A percentile compares a stretch with the other conserved stretches of the same genome.
These are phyloP conservation scores for Hippocampus comes DNA, from an alignment of 2,113 vertebrate genomes.

Conservation along the genomic window DNA sequence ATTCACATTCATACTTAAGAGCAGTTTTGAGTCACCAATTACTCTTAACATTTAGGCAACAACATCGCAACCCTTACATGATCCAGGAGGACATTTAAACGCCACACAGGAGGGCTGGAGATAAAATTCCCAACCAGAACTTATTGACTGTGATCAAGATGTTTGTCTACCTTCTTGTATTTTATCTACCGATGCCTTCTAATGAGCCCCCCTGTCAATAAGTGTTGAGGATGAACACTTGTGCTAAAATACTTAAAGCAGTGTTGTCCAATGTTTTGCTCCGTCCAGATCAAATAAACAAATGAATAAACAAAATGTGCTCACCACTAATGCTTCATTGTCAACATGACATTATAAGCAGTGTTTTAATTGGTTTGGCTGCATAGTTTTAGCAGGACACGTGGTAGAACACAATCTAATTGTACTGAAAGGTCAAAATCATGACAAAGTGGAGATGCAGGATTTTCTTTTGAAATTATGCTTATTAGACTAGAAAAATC, in stretches of 20 bases:
- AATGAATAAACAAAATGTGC: neutral
- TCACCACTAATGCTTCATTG: neutral
- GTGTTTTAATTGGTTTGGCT: neutral
- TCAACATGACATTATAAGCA: neutral
- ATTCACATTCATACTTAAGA: neutral
- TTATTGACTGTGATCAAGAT: too few species aligned
- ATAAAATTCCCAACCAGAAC: too few species aligned
- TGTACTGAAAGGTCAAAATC: neutral
- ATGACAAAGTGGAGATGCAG: neutral
- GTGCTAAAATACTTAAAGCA: neutral
- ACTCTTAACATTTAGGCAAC: neutral
- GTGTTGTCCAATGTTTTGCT: neutral
- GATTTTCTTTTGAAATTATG: neutral
- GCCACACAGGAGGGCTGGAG: neutral
- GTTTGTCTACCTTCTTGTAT: too few species aligned
- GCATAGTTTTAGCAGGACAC: neutral
- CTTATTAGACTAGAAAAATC: neutral
- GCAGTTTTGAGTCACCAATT: neutral
- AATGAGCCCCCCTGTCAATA: neutral
- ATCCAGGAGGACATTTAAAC: neutral
- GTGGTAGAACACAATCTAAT: neutral
- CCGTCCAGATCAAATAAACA: neutral
- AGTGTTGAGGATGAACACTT: neutral
- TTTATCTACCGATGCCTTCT: neutral
- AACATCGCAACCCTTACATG: neutral